Percentiles rank a stretch among this genome's conserved stretches.
These are phyloP conservation scores for Rhinella marina DNA, from an alignment of 2,797 vertebrate species.

Conservation along the genomic window DNA sequence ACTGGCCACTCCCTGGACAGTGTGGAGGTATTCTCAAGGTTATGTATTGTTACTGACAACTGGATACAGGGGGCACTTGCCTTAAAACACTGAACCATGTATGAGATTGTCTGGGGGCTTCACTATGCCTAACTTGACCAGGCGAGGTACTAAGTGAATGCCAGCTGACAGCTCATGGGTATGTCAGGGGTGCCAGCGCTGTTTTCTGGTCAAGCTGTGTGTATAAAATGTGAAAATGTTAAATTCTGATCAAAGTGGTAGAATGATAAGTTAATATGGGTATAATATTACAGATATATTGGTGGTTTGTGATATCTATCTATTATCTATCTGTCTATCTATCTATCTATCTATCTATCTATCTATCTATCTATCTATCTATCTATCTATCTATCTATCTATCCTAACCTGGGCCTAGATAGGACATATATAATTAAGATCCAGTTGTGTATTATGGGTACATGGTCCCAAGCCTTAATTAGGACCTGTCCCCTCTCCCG, in stretches of 20 bases:
- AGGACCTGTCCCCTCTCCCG: too few species aligned
- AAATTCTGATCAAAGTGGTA: too few species aligned
- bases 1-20: slow-evolving; percentile 5
- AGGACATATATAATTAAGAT: too few species aligned
- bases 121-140: background rate
- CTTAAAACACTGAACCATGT: background rate
- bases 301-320: background rate
- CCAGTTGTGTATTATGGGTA: too few species aligned
- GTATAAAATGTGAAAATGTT: too few species aligned
- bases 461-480: too few species aligned
- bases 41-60: background rate
- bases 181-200: background rate
- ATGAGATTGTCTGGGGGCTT: background rate
- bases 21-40: slow-evolving; percentile 3
- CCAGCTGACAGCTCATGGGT: too few species aligned
- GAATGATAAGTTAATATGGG: too few species aligned
- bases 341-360: background rate
- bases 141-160: background rate
- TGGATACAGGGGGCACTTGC: background rate
- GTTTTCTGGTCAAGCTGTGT: background rate
- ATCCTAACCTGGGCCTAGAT: background rate
- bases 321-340: background rate
- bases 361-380: background rate
- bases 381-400: background rate
- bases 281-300: too few species aligned